Base-by-base conservation (phyloP, 2,113 vertebrate species). In the Lota lota region DNA sequence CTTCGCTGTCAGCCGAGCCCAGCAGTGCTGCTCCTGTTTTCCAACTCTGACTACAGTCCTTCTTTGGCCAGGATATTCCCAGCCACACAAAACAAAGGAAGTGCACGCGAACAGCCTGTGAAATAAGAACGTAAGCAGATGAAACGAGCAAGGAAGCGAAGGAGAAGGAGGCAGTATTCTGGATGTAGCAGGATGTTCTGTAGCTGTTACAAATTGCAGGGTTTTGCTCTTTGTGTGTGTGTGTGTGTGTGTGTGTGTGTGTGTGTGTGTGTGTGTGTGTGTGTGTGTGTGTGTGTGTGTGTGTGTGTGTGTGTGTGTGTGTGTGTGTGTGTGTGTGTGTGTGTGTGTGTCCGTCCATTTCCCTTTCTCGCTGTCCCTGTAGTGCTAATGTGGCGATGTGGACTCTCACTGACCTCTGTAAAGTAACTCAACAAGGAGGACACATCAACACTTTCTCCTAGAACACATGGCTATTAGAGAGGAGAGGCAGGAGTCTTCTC, bases 381-480 rank as follows among this genome's bases (percentile, higher is more conserved):
- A 1, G 66, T 65, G 75, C 75, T 77, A 82, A 79, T 74, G 74
- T 71, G 74, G 69, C 68, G 16, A 63, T 4, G 3, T 80, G 68
- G 77, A 83, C 81, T 79, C 74, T 72, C 58, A 66, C 69, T 85
- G 74, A 88, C 82, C 85, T 81, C 63, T 19, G 61, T 36, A 47
- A 50, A 65, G 56, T n/a, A 66, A 72, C n/a, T 22, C 36, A 59
- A 24, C 16, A 24, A 33, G 66, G 22, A 14, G 7, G 22, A 67
- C 33, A 50, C 74, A 81, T 65, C 68, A 66, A n/a, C 51, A 73
- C 64, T 68, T 68, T 80, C 17, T 4, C 81, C 67, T 50, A 50
- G 22, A 80, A 79, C 73, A 69, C 64, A 54, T 80, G 73, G 19
- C 64, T 79, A 63, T 69, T 69, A 64, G 63, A 51, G 78, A 33